These are phyloP conservation scores for Gymnocheta viridis DNA, from an alignment of 2,888 invertebrate genomes.

Conservation along the genomic window DNA sequence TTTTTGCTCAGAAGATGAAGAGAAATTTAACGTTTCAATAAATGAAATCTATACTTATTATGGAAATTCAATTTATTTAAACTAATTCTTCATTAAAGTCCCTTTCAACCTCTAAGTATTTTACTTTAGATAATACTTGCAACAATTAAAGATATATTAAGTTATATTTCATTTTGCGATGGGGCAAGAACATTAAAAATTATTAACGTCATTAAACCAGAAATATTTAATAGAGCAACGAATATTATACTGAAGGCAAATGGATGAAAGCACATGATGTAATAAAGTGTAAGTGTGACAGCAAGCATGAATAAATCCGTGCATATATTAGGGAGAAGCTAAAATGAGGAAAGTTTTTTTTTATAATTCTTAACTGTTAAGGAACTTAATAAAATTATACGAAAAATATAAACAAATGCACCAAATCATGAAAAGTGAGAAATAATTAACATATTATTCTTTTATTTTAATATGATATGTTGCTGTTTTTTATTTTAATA, in stretches of 20 bases:
- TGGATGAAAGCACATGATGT: slow-evolving; percentile 15
- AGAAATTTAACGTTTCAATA: not conserved
- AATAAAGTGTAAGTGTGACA: slow-evolving; percentile 8
- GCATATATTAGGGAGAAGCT: not conserved
- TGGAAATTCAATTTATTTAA: not conserved
- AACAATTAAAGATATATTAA: slow-evolving; percentile 19
- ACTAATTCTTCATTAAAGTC: not conserved
- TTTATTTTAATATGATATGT: too few relatives aligned
- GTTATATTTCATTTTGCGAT: slow-evolving; percentile 7
- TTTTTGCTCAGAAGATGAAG: not conserved
- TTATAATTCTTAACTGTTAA: too few relatives aligned
- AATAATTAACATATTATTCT: too few relatives aligned
- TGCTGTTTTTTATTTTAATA: too few relatives aligned
- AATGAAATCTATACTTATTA: not conserved
- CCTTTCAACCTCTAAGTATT: slow-evolving; percentile 25
- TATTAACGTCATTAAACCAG: slow-evolving; percentile 53
- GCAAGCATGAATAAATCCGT: too few relatives aligned
- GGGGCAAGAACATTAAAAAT: slow-evolving; percentile 43
- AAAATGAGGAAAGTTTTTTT: too few relatives aligned
- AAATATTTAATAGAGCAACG: slow-evolving; percentile 28
- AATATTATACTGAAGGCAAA: slow-evolving; percentile 29
- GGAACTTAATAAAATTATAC: too few relatives aligned
- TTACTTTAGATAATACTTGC: not conserved
- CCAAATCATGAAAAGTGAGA: too few relatives aligned
- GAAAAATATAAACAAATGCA: too few relatives aligned